Percentiles rank a stretch among this genome's conserved stretches.
phyloP scores from a whole-genome alignment of 2,797 vertebrate genomes.

The Oryzias dopingdopingensis region DNA sequence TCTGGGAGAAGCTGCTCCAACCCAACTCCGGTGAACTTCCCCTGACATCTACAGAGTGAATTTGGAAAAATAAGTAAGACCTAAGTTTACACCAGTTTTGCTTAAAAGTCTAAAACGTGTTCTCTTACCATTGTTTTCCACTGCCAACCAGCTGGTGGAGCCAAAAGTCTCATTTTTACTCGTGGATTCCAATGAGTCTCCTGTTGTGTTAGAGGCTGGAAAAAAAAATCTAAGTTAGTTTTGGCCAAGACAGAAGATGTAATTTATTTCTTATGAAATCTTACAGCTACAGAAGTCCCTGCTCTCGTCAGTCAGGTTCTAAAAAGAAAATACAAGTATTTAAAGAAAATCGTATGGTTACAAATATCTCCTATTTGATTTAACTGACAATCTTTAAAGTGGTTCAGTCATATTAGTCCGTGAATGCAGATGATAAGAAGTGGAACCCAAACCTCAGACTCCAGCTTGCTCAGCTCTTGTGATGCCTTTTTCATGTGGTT shows the following conservation, averaged over 20 bases:
- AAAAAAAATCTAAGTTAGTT: neutral
- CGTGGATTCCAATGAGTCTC: slow-evolving; percentile 38
- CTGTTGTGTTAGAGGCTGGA: slow-evolving; percentile 38
- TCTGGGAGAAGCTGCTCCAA: slow-evolving; percentile 13
- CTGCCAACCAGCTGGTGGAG: neutral
- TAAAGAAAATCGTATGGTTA: neutral
- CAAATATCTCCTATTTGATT: neutral
- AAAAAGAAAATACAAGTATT: slow-evolving; percentile 8
- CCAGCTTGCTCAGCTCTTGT: slow-evolving; percentile 12
- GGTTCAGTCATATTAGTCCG: too few relatives aligned
- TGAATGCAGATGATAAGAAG: too few relatives aligned
- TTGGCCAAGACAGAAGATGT: too few relatives aligned
- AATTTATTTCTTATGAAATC: neutral
- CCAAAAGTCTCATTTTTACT: slow-evolving; percentile 3
- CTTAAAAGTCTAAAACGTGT: neutral
- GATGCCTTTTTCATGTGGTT: slow-evolving; percentile 17
- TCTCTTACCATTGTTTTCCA: slow-evolving; percentile 24
- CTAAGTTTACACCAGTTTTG: neutral
- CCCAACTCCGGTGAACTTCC: slow-evolving; percentile 30
- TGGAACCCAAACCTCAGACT: slow-evolving; percentile 48
- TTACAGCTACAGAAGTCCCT: slow-evolving; percentile 45
- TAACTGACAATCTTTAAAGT: too few relatives aligned
- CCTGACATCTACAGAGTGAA: slow-evolving; percentile 26
- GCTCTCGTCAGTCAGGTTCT: slow-evolving; percentile 39
- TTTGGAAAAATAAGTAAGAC: neutral